Evolutionary conservation across 2,888 invertebrate species (phyloP).

Genomic region (Mycalesis mineus): DNA sequence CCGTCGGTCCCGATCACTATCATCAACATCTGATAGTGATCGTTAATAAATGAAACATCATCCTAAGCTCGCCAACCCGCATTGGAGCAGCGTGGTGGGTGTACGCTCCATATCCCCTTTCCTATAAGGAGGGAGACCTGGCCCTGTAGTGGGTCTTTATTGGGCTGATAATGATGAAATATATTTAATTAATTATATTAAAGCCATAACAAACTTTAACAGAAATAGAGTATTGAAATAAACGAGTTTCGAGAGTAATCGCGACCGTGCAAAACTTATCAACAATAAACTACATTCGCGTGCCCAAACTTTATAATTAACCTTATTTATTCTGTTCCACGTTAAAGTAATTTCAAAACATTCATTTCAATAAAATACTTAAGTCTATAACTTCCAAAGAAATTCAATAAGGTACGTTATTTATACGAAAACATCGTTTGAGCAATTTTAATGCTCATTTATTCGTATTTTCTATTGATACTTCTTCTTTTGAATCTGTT

Average conservation of each 20-base stretch:
- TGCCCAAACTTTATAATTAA: constrained; percentile 5
- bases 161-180: no score
- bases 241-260: constrained; percentile 2
- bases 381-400: not conserved
- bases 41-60: no score
- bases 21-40: no score
- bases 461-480: not conserved
- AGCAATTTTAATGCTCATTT: not conserved
- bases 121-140: no score
- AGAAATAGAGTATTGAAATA: not conserved
- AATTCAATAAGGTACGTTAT: not conserved
- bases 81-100: no score
- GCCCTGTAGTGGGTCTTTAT: no score
- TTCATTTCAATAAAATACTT: not conserved
- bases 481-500: not conserved
- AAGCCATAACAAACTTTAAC: not conserved
- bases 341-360: not conserved
- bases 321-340: not conserved
- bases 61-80: no score
- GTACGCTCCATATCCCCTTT: no score
- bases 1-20: no score
- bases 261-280: constrained; percentile 4
- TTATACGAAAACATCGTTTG: not conserved
- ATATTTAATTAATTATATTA: no score
- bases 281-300: constrained; percentile 6